phyloP scores from a whole-genome alignment of 2,113 vertebrate genomes.

The Piaya cayana region DNA sequence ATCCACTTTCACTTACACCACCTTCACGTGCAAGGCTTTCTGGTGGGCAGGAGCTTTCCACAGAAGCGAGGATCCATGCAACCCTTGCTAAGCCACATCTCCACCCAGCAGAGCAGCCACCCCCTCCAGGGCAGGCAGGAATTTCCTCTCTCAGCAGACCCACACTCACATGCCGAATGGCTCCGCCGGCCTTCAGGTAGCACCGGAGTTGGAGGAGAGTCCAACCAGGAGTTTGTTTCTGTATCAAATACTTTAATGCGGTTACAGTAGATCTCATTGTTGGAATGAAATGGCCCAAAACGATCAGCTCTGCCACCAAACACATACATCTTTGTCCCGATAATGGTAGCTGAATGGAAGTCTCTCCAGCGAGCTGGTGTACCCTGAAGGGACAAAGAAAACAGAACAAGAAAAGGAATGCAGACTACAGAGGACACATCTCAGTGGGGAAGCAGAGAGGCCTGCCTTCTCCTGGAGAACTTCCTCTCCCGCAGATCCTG shows the following conservation, averaged over 20 bases:
- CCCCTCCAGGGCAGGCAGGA: not conserved
- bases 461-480: not conserved
- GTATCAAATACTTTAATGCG: constrained; percentile 96
- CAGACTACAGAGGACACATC: not conserved
- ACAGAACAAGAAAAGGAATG: not conserved
- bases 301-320: constrained; percentile 96
- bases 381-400: constrained; percentile 75
- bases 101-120: not conserved
- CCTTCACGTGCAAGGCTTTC: not conserved
- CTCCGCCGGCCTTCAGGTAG: constrained; percentile 92
- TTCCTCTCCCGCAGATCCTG: not conserved
- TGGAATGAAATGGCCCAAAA: constrained; percentile 96
- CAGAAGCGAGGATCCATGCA: not conserved
- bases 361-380: constrained; percentile 95
- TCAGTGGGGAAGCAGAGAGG: not conserved
- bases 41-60: not conserved
- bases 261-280: constrained; percentile 99
- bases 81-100: not conserved
- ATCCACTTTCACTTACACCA: not conserved
- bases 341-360: constrained; percentile 96
- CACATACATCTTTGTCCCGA: constrained; percentile 94
- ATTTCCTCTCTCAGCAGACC: not conserved
- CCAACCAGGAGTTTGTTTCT: constrained; percentile 91
- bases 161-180: constrained; percentile 93
- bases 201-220: constrained; percentile 83